phyloP scores from a whole-genome alignment of 2,888 invertebrate genomes.

The Gryllus longicercus region DNA sequence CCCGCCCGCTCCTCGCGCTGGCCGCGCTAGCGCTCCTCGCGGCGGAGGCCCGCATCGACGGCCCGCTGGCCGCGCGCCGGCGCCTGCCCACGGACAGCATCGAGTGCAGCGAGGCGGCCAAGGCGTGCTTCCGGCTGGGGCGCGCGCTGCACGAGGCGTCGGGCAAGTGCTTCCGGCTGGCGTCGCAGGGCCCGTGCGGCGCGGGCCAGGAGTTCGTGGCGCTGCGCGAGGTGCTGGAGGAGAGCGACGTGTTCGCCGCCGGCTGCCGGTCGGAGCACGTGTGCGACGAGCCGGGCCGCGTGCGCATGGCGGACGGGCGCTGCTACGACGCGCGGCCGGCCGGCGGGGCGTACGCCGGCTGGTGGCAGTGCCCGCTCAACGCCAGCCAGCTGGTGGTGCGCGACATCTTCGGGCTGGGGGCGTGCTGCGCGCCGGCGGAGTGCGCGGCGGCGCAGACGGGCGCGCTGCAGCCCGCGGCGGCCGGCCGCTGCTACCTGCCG shows the following conservation, averaged over 20 bases:
- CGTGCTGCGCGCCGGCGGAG: too few species aligned
- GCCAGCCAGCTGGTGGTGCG: too few species aligned
- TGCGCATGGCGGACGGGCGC: not conserved
- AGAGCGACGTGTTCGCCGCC: not conserved
- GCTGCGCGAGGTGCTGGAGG: not conserved
- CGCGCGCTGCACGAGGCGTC: not conserved
- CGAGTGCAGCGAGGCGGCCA: not conserved
- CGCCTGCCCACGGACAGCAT: constrained; percentile 3
- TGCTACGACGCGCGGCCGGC: too few species aligned
- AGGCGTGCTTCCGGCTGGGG: not conserved
- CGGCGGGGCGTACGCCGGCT: too few species aligned
- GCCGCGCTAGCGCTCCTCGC: too few species aligned
- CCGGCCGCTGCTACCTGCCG: too few species aligned
- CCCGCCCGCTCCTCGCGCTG: too few species aligned
- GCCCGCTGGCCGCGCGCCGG: not conserved
- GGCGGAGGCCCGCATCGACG: too few species aligned
- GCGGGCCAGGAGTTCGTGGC: not conserved
- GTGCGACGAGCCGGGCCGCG: not conserved
- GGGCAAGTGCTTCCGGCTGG: not conserved
- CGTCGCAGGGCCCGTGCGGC: not conserved
- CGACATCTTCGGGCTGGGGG: too few species aligned
- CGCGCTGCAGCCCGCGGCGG: too few species aligned
- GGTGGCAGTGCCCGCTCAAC: too few species aligned
- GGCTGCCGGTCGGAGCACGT: not conserved
- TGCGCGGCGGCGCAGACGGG: too few species aligned